Base-by-base conservation (phyloP, 1,140 invertebrate species). In the Aphis craccivora region DNA sequence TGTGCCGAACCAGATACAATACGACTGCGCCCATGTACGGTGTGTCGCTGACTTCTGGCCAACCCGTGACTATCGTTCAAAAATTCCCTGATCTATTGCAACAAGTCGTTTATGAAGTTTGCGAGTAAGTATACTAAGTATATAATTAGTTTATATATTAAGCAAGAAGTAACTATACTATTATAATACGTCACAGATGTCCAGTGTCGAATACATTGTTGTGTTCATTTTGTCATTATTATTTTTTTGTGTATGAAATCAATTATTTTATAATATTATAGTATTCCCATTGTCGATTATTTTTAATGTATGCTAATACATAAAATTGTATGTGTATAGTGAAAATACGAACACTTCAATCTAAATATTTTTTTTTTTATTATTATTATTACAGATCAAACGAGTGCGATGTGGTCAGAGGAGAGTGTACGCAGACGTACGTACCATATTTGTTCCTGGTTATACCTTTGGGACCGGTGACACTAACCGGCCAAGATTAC, bases 11-110 rank as follows among this genome's bases (percentile, higher is more conserved):
- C 9, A 96, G 97, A 88, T 98, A 98, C 95, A 98, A 98, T 95
- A 98, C 98, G 6, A 98, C 98, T 55, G 98, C 98, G 23, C 98
- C 98, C 7, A 98, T 98, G 97, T 98, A 98, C 95, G 98, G 98
- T 11, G 97, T 98, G 43, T 98, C 98, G 43, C 95, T 99, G 14
- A 99, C 98, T 7, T 98, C 98, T 40, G 98, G 98, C 23, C 97
- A 98, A 95, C 98, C 98, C 3, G 98, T 98, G 91, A 98, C 98
- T 53, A 99, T 99, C 94, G 98, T 98, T 43, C 98, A 99, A 95
- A 99, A 98, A 95, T 99, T 99, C 95, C 98, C 98, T 7, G 98
- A 98, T 95, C 96, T 99, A n/a, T 95, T 99, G 55, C 98, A 99
- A 95, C 98, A 99, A 96, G 98, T 98, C 87, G 98, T 99, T 87